A percentile compares a stretch with the other conserved stretches of the same genome.
These are phyloP conservation scores for Todus mexicanus DNA, from an alignment of 2,797 vertebrate species.

Conservation along the genomic window DNA sequence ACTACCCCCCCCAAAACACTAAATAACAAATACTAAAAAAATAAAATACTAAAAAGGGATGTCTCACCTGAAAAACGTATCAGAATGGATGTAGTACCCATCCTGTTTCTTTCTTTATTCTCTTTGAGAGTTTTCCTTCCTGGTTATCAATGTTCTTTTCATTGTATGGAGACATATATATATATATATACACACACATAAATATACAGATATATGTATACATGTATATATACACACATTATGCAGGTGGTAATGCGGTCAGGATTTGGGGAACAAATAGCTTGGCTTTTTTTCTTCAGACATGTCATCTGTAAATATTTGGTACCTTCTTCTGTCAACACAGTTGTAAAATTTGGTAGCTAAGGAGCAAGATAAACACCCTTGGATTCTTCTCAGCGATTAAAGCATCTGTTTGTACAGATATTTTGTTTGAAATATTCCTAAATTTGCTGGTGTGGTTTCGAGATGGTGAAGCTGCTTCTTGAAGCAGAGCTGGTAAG, in stretches of 20 bases:
- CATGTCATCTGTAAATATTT: neutral
- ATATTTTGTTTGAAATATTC: neutral
- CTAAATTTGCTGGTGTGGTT: neutral
- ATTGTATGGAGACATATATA: neutral
- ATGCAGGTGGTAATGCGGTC: neutral
- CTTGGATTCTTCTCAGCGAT: neutral
- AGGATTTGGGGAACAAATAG: neutral
- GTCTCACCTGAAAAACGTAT: fast-evolving
- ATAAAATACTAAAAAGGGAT: neutral
- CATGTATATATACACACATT: neutral
- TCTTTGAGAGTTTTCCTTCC: neutral
- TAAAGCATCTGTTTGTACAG: neutral
- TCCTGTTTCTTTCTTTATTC: neutral
- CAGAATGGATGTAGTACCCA: neutral
- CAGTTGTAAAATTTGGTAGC: neutral
- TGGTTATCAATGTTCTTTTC: neutral
- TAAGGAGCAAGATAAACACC: neutral
- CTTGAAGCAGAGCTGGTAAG: neutral
- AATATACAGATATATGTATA: too few species aligned
- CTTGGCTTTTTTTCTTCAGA: neutral
- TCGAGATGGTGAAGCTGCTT: neutral
- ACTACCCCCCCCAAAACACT: too few species aligned
- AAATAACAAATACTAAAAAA: too few species aligned
- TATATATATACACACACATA: neutral
- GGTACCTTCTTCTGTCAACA: neutral